phyloP scores from a whole-genome alignment of 2,113 vertebrate genomes.

The Megaceryle maxima region DNA sequence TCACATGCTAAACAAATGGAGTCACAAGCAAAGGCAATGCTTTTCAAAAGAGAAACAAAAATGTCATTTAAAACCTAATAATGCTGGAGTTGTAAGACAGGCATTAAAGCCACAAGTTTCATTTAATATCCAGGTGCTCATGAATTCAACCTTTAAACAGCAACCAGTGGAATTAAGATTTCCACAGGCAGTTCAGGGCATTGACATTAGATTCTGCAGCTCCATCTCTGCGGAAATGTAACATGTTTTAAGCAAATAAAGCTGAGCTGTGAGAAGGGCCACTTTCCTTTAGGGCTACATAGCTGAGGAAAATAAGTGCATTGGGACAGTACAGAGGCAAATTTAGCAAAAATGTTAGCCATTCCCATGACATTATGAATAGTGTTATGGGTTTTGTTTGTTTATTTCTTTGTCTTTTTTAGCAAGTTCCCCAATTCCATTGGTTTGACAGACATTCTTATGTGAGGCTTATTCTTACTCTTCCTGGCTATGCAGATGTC shows the following conservation, averaged over 20 bases:
- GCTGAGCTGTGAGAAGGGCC: background rate
- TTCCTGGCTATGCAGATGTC: background rate
- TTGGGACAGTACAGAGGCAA: background rate
- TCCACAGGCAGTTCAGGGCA: background rate
- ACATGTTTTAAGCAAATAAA: background rate
- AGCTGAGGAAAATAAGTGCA: background rate
- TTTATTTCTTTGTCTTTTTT: background rate
- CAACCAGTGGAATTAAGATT: background rate
- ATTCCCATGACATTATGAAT: background rate
- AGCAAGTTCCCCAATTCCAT: background rate
- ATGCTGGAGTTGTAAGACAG: background rate
- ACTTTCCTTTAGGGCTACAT: background rate
- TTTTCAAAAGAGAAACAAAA: background rate
- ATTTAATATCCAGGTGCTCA: background rate
- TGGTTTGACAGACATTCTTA: background rate
- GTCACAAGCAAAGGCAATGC: background rate
- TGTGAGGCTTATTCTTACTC: background rate
- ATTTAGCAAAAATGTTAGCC: background rate
- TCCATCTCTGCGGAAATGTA: background rate
- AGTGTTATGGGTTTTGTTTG: too few species aligned
- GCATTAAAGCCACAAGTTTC: background rate
- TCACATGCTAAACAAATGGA: background rate
- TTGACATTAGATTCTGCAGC: background rate
- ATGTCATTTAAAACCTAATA: background rate
- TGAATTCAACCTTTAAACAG: background rate